Percentiles rank a stretch among this genome's conserved stretches.
Conservation (phyloP, 2,888 invertebrate genomes). For the Ommatoiulus sabulosus region DNA sequence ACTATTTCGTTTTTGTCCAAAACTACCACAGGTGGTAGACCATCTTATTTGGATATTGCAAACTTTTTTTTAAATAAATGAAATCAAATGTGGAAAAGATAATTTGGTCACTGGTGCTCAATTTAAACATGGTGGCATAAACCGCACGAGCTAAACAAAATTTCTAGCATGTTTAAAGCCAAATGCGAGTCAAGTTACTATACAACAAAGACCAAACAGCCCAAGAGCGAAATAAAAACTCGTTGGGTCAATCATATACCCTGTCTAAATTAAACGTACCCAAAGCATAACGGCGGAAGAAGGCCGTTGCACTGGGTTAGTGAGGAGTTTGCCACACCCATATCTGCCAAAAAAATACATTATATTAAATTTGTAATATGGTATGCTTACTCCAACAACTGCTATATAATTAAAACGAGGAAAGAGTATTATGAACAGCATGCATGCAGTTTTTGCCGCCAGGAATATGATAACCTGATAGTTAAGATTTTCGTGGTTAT, state of each 20-base stretch:
- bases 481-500: not conserved
- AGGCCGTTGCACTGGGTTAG: slow-evolving; percentile 38
- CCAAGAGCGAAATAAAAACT: slow-evolving; percentile 13
- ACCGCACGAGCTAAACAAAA: too few relatives aligned
- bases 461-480: not conserved
- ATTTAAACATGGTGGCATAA: too few relatives aligned
- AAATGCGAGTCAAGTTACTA: not conserved
- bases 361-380: not conserved
- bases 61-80: too few relatives aligned
- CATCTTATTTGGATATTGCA: too few relatives aligned
- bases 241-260: not conserved
- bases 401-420: not conserved
- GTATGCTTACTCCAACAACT: not conserved
- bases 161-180: not conserved
- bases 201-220: not conserved
- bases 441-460: not conserved
- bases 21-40: too few relatives aligned
- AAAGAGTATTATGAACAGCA: not conserved
- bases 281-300: not conserved
- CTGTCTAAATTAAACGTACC: not conserved
- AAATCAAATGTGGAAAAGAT: too few relatives aligned
- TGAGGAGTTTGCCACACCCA: slow-evolving; percentile 12
- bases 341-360: not conserved
- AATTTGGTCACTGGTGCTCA: too few relatives aligned
- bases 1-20: too few relatives aligned